phyloP scores from a whole-genome alignment of 1,140 invertebrate species.

The Ladona fulva region DNA sequence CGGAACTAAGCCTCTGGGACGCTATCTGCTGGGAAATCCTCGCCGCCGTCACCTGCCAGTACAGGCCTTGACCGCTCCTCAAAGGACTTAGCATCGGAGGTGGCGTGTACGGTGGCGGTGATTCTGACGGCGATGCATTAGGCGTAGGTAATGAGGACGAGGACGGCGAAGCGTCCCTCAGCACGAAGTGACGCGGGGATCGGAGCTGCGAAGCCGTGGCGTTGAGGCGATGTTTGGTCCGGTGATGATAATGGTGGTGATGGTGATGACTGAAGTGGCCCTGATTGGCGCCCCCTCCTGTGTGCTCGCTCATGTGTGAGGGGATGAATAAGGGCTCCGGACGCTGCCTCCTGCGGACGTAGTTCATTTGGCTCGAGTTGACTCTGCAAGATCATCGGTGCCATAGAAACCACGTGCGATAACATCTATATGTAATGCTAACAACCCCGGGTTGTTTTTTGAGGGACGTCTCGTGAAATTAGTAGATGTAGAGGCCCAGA shows the following conservation, averaged over 20 bases:
- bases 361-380: background rate
- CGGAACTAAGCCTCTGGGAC: background rate
- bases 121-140: conserved; percentile 28
- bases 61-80: conserved; percentile 74
- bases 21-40: background rate
- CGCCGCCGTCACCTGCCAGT: conserved; percentile 34
- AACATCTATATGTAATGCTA: conserved; percentile 1
- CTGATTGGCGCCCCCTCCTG: conserved; percentile 34
- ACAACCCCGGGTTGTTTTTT: too few species aligned
- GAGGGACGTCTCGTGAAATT: too few species aligned
- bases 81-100: conserved; percentile 86
- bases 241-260: background rate
- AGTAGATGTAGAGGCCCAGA: too few species aligned
- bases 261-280: background rate
- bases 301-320: conserved; percentile 37
- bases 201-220: background rate
- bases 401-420: too few species aligned
- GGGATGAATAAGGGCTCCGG: conserved; percentile 49
- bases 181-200: background rate
- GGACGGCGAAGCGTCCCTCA: background rate
- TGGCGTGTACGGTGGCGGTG: conserved; percentile 64
- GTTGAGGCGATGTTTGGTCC: conserved; percentile 12
- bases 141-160: conserved; percentile 31
- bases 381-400: background rate
- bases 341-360: background rate